phyloP scores from a whole-genome alignment of 2,888 invertebrate species.

The Limnephilus lunatus region DNA sequence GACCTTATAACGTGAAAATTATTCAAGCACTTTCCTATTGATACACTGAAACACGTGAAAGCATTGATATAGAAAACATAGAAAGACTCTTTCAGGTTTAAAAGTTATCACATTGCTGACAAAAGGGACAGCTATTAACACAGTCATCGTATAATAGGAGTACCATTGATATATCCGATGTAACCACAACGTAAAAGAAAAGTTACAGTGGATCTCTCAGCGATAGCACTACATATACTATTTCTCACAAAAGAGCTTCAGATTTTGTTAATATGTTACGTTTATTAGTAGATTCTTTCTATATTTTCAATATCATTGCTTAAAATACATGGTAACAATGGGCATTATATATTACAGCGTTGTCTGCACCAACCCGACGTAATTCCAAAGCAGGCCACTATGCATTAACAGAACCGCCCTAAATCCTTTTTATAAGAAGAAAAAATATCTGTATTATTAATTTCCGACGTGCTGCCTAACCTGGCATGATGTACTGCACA shows the following conservation, averaged over 20 bases:
- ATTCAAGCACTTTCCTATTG: constrained; percentile 16
- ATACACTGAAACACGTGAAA: constrained; percentile 26
- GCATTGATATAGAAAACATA: background rate
- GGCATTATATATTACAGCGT: constrained; percentile 57
- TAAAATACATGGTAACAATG: constrained; percentile 22
- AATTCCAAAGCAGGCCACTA: constrained; percentile 58
- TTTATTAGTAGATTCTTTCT: background rate
- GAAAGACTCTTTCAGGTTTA: background rate
- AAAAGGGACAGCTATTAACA: background rate
- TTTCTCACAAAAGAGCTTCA: background rate
- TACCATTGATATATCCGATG: too few species aligned
- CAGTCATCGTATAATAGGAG: background rate
- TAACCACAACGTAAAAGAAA: too few species aligned
- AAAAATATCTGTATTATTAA: background rate
- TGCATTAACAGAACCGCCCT: constrained; percentile 51
- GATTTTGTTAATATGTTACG: background rate
- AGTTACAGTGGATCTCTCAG: background rate
- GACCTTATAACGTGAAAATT: background rate
- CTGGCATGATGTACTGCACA: constrained; percentile 94
- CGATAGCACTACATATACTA: background rate
- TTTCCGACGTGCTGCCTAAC: constrained; percentile 76
- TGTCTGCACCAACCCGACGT: constrained; percentile 56
- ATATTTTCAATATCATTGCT: background rate
- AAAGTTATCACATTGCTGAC: background rate
- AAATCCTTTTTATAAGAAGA: constrained; percentile 34